These are phyloP conservation scores for Adelognathus sp. DNA, from an alignment of 2,888 invertebrate species.

Conservation along the genomic window DNA sequence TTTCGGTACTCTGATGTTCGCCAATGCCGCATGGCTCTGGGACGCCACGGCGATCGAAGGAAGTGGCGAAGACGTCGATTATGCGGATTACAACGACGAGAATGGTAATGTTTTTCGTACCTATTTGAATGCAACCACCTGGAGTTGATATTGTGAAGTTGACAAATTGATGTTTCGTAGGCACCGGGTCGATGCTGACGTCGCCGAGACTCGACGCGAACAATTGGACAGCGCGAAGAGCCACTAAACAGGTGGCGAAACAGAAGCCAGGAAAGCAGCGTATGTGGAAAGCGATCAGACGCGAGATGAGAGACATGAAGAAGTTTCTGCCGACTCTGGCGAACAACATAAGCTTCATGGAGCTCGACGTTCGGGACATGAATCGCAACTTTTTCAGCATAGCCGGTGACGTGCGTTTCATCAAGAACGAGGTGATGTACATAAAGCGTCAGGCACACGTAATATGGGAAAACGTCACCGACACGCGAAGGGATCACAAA, in stretches of 20 bases:
- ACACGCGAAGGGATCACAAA: slow-evolving; percentile 41
- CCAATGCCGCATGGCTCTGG: neutral
- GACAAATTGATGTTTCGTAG: no score
- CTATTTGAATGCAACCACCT: neutral
- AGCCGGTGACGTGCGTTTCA: slow-evolving; percentile 34
- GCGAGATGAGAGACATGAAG: slow-evolving; percentile 25
- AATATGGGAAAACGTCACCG: slow-evolving; percentile 45
- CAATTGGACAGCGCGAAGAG: neutral
- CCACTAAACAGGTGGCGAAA: neutral
- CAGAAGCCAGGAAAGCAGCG: neutral
- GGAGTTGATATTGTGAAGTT: neutral
- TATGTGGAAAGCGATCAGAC: slow-evolving; percentile 25
- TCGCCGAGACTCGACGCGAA: neutral
- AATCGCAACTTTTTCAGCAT: slow-evolving; percentile 20
- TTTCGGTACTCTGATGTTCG: neutral
- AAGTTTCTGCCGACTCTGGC: slow-evolving; percentile 14
- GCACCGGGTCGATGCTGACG: neutral
- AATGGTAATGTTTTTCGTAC: slow-evolving; percentile 4
- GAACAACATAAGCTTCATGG: slow-evolving; percentile 35
- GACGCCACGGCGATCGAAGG: neutral
- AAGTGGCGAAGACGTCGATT: slow-evolving; percentile 3
- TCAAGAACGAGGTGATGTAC: slow-evolving; percentile 29
- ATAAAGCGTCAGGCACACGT: slow-evolving; percentile 25
- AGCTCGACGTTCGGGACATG: slow-evolving; percentile 16
- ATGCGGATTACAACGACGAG: neutral